phyloP scores from a whole-genome alignment of 1,140 invertebrate genomes.

The Wasmannia auropunctata region DNA sequence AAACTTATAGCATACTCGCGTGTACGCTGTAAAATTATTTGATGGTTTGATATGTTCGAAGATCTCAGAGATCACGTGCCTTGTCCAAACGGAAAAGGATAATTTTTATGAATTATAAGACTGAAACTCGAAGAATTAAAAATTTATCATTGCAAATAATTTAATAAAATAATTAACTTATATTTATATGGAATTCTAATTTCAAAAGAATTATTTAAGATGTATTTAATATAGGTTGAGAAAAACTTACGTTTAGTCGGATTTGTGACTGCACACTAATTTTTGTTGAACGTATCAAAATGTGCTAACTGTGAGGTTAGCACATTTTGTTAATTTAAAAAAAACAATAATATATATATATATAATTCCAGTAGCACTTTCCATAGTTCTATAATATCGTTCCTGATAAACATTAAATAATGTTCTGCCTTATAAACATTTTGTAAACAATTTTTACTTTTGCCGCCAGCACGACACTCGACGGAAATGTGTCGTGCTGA shows the following conservation, averaged over 20 bases:
- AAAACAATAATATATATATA: no score
- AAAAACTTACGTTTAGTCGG: neutral
- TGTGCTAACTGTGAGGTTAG: no score
- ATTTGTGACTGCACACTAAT: no score
- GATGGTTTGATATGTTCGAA: neutral
- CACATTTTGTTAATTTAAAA: no score
- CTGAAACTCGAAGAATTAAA: neutral
- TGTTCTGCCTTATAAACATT: no score
- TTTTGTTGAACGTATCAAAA: no score
- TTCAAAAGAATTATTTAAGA: neutral
- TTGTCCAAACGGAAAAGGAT: neutral
- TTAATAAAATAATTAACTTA: neutral
- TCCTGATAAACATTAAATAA: no score
- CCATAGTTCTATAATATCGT: no score
- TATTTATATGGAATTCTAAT: neutral
- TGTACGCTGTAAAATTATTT: conserved; percentile 21
- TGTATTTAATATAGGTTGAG: neutral
- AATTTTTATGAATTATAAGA: neutral
- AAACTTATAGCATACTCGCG: neutral
- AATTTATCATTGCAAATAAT: neutral
- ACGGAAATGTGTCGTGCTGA: no score
- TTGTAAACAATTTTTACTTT: no score
- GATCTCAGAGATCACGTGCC: neutral
- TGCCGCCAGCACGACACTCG: no score
- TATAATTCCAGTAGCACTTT: no score